A percentile compares a stretch with the other conserved stretches of the same genome.
Evolutionary conservation across 2,888 invertebrate species (phyloP).

Genomic region (Morpho deidamia): DNA sequence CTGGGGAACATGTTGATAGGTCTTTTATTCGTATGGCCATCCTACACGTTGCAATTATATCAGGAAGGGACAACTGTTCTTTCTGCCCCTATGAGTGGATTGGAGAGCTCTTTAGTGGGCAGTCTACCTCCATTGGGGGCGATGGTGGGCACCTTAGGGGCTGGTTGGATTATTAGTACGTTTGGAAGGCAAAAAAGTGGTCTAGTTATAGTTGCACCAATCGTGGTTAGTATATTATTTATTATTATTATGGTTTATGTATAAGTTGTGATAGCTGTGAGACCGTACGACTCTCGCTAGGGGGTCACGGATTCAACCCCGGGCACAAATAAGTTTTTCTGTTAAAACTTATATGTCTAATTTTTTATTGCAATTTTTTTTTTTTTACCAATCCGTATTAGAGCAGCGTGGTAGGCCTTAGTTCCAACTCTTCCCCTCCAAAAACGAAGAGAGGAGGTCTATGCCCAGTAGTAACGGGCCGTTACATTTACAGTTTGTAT

Average conservation of each 20-base stretch:
- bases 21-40: constrained; percentile 75
- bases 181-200: constrained; percentile 76
- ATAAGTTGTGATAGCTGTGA: no score
- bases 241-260: neutral
- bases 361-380: no score
- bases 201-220: constrained; percentile 70
- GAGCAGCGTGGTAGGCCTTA: no score
- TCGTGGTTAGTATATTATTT: constrained; percentile 44
- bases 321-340: no score
- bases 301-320: no score
- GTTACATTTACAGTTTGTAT: no score
- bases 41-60: constrained; percentile 70
- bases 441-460: no score
- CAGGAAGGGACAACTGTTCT: constrained; percentile 60
- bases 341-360: no score
- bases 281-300: no score
- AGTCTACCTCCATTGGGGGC: constrained; percentile 77
- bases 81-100: constrained; percentile 57
- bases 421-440: no score
- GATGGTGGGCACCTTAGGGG: constrained; percentile 61
- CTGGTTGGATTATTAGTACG: constrained; percentile 62
- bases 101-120: constrained; percentile 73
- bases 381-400: no score
- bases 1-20: constrained; percentile 49
- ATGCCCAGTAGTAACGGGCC: no score